Evolutionary conservation across 2,888 invertebrate genomes (phyloP).

Genomic region (Troides helena): DNA sequence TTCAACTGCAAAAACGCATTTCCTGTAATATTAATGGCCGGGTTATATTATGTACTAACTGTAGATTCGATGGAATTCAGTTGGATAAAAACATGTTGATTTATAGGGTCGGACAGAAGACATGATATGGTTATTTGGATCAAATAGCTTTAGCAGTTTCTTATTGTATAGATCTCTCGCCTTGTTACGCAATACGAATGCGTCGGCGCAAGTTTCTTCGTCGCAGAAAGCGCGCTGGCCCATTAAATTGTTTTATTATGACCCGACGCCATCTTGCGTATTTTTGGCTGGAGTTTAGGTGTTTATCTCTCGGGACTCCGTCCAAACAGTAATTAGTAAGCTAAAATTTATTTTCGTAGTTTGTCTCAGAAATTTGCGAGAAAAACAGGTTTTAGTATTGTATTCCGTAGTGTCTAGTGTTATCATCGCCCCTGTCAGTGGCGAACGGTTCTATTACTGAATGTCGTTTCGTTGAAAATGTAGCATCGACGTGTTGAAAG

Average conservation of each 20-base stretch:
- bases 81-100: not conserved
- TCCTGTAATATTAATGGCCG: too few relatives aligned
- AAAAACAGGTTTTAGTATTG: constrained; percentile 17
- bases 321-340: constrained; percentile 78
- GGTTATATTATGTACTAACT: not conserved
- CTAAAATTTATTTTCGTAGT: constrained; percentile 66
- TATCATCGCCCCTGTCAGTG: constrained; percentile 23
- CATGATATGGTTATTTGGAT: constrained; percentile 64
- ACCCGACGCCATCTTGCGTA: constrained; percentile 79
- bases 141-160: constrained; percentile 61
- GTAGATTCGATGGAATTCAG: not conserved
- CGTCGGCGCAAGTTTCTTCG: constrained; percentile 78
- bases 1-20: too few relatives aligned
- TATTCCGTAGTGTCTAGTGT: constrained; percentile 2
- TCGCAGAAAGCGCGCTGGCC: constrained; percentile 80
- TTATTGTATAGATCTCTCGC: constrained; percentile 72
- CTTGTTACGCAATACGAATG: constrained; percentile 73
- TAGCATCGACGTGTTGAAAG: constrained; percentile 32
- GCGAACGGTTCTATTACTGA: constrained; percentile 1
- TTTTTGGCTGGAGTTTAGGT: constrained; percentile 79
- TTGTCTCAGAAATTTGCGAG: constrained; percentile 43
- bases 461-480: constrained; percentile 12
- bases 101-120: constrained; percentile 33
- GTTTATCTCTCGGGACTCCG: constrained; percentile 78
- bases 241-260: constrained; percentile 81